A percentile compares a stretch with the other conserved stretches of the same genome.
These are phyloP conservation scores for Hafferia zeledoni DNA, from an alignment of 2,797 vertebrate species.

Conservation along the genomic window DNA sequence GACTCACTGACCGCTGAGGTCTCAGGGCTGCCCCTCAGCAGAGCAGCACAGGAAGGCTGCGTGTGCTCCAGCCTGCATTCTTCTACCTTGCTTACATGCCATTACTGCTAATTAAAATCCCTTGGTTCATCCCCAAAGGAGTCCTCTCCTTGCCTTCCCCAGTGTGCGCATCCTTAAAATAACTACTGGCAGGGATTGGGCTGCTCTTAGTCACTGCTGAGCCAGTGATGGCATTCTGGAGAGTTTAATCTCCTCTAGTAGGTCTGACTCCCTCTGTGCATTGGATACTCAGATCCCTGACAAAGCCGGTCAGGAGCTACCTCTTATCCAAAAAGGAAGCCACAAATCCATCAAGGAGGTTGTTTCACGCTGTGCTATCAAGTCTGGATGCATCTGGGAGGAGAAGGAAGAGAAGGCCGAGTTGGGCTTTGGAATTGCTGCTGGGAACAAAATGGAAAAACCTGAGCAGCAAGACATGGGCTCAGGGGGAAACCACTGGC, in stretches of 20 bases:
- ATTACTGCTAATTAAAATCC: not conserved
- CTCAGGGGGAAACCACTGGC: accelerated
- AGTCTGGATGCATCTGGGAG: not conserved
- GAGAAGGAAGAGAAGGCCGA: not conserved
- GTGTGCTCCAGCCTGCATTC: not conserved
- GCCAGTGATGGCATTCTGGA: accelerated
- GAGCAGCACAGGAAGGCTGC: not conserved
- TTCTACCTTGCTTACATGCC: not conserved
- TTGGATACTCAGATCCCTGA: not conserved
- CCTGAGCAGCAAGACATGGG: too few species aligned
- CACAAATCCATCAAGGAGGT: not conserved
- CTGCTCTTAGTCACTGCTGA: not conserved
- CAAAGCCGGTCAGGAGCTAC: not conserved
- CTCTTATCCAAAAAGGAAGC: not conserved
- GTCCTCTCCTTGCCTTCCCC: not conserved
- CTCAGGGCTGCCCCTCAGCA: accelerated
- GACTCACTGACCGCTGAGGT: not conserved
- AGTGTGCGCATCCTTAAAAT: not conserved
- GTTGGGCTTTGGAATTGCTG: not conserved
- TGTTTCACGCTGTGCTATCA: not conserved
- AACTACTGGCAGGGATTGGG: not conserved
- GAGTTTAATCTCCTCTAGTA: not conserved
- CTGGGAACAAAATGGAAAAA: not conserved
- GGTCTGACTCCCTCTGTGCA: not conserved
- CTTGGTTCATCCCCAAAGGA: not conserved